Percentiles rank a stretch among this genome's conserved stretches.
Conservation (phyloP, 2,797 vertebrate genomes). For the Pelochelys cantorii region DNA sequence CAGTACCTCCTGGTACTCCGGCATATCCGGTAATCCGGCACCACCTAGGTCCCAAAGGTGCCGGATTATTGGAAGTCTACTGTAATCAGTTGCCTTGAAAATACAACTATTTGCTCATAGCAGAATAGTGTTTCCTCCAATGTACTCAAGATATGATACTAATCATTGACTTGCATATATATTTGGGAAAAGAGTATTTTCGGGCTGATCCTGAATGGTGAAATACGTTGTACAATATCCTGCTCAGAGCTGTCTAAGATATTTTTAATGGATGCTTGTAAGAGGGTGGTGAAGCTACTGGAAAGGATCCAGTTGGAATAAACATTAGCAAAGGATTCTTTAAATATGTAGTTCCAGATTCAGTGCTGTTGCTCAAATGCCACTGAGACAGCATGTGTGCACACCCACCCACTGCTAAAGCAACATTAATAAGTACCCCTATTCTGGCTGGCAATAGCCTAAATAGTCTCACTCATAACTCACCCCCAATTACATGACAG, state of each 20-base stretch:
- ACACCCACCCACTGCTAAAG: conserved; percentile 50
- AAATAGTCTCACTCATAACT: conserved; percentile 68
- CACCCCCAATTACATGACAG: conserved; percentile 69
- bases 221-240: background rate
- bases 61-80: too few species aligned
- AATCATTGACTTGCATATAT: background rate
- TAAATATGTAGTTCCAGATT: conserved; percentile 7
- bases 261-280: conserved; percentile 19
- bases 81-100: background rate
- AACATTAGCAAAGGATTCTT: conserved; percentile 27
- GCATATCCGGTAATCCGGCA: too few species aligned
- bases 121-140: background rate
- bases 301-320: conserved; percentile 33
- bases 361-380: conserved; percentile 40
- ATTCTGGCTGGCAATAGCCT: conserved; percentile 65
- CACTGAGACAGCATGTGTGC: conserved; percentile 45
- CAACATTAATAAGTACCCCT: conserved; percentile 51
- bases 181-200: background rate
- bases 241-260: background rate
- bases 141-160: background rate
- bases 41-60: too few species aligned
- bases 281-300: background rate
- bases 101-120: background rate
- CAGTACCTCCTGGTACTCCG: too few species aligned
- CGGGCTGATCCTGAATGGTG: background rate